These are phyloP conservation scores for Urocitellus parryii DNA, from an alignment of 2,113 vertebrate genomes.

Conservation along the genomic window DNA sequence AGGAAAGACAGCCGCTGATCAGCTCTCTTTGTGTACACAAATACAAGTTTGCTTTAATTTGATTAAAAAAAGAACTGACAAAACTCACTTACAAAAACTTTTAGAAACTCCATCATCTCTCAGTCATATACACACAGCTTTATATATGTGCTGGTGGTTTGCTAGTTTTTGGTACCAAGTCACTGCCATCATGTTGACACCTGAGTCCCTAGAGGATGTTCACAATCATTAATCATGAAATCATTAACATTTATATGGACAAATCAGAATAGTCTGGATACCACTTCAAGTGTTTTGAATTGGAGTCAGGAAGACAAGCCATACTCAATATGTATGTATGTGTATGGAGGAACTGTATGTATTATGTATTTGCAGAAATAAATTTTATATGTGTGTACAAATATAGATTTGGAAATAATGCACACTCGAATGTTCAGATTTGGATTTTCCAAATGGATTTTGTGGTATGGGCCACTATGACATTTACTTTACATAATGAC, in stretches of 20 bases:
- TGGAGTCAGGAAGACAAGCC: conserved; percentile 62
- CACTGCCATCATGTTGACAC: not conserved
- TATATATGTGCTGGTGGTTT: not conserved
- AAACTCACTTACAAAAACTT: conserved; percentile 45
- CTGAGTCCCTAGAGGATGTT: not conserved
- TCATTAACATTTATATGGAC: not conserved
- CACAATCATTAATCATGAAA: not conserved
- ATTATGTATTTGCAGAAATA: conserved; percentile 24
- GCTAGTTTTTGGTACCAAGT: not conserved
- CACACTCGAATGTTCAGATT: conserved; percentile 55
- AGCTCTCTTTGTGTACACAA: no score
- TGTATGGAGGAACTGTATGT: not conserved
- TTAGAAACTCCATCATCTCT: conserved; percentile 65
- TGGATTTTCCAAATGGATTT: conserved; percentile 75
- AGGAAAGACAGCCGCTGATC: no score
- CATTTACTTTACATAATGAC: conserved; percentile 85
- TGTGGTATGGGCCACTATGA: conserved; percentile 76
- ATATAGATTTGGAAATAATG: conserved; percentile 31
- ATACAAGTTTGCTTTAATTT: no score
- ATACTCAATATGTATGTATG: not conserved
- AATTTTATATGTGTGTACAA: conserved; percentile 63
- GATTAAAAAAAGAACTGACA: conserved; percentile 61
- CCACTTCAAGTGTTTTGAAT: conserved; percentile 61
- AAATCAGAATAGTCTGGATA: conserved; percentile 61
- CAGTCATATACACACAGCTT: not conserved